Conservation (phyloP, 2,113 vertebrate species). For the Spea bombifrons region DNA sequence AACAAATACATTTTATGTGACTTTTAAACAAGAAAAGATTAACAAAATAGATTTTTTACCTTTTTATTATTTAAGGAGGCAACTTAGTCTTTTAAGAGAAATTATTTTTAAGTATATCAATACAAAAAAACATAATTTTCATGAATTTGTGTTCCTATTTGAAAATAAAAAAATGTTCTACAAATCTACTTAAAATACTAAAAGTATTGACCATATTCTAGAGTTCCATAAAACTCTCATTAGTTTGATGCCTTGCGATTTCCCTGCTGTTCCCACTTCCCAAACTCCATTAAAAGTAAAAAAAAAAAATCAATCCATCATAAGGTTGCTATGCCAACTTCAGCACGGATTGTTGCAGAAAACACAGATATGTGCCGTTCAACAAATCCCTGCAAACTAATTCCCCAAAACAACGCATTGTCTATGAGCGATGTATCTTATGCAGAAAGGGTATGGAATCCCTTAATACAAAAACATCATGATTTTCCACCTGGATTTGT, state of each 20-base stretch:
- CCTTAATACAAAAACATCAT: not conserved
- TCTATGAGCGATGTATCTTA: conserved; percentile 11
- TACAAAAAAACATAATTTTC: too few species aligned
- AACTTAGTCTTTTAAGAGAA: too few species aligned
- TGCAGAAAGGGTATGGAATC: not conserved
- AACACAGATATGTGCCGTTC: conserved; percentile 6
- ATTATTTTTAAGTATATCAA: too few species aligned
- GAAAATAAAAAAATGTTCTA: not conserved
- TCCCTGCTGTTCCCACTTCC: conserved; percentile 32
- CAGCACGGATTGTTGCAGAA: not conserved
- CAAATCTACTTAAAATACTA: conserved; percentile 1
- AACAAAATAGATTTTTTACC: too few species aligned
- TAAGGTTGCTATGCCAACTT: conserved; percentile 28
- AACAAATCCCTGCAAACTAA: conserved; percentile 20
- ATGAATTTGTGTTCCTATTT: not conserved
- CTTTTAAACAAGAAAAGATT: too few species aligned
- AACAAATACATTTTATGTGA: too few species aligned
- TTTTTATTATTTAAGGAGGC: too few species aligned
- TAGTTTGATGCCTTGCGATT: conserved; percentile 39
- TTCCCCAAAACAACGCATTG: conserved; percentile 31
- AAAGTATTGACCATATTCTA: conserved; percentile 23
- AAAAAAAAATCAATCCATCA: conserved; percentile 44
- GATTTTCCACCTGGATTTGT: too few species aligned
- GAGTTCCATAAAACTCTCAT: conserved; percentile 28
- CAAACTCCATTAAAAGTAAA: conserved; percentile 39